phyloP scores from a whole-genome alignment of 2,797 vertebrate species.

The Bryconaethiops microstoma region DNA sequence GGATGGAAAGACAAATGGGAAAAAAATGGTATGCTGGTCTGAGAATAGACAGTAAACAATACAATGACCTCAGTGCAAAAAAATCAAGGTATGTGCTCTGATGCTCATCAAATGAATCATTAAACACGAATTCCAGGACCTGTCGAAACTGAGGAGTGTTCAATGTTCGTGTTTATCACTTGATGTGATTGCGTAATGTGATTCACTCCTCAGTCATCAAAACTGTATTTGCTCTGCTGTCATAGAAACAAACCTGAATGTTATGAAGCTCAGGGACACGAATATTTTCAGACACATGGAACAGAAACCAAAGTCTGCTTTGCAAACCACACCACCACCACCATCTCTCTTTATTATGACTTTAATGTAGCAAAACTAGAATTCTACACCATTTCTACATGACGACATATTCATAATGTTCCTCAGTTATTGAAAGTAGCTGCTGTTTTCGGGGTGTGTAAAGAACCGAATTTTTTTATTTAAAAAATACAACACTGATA shows the following conservation, averaged over 20 bases:
- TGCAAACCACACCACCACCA: not conserved
- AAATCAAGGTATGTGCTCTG: not conserved
- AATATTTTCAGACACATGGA: not conserved
- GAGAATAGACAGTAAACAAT: constrained; percentile 14
- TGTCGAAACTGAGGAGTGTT: constrained; percentile 23
- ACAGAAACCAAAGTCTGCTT: not conserved
- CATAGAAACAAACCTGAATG: constrained; percentile 36
- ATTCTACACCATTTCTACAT: too few species aligned
- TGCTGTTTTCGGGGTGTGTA: too few species aligned
- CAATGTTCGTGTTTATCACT: constrained; percentile 36
- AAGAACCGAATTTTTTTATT: too few species aligned
- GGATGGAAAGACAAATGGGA: constrained; percentile 38
- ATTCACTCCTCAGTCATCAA: not conserved
- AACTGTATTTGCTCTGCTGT: constrained; percentile 41
- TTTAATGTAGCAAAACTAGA: too few species aligned
- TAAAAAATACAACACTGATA: too few species aligned
- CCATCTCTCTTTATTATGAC: too few species aligned
- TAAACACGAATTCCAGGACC: constrained; percentile 27
- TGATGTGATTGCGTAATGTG: constrained; percentile 20
- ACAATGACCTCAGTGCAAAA: constrained; percentile 7
- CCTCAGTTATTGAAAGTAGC: too few species aligned
- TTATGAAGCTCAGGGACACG: constrained; percentile 13
- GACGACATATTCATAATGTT: too few species aligned
- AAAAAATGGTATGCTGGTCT: constrained; percentile 59
- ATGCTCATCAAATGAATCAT: constrained; percentile 42